phyloP scores from a whole-genome alignment of 2,797 vertebrate genomes.

The Gadopsis marmoratus region DNA sequence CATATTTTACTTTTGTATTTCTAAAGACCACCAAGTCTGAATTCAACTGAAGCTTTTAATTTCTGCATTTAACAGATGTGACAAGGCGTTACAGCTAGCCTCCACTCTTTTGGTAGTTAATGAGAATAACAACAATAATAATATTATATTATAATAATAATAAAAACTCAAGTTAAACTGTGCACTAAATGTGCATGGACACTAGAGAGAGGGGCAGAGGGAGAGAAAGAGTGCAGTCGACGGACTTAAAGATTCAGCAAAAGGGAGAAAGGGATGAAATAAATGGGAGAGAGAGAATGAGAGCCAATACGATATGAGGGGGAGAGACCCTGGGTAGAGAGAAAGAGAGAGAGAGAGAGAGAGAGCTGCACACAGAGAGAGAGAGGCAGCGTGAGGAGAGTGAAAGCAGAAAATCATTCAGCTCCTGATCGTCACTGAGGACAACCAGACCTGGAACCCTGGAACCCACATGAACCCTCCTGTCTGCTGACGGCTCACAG shows the following conservation, averaged over 20 bases:
- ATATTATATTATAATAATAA: no score
- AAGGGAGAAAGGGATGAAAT: constrained; percentile 7
- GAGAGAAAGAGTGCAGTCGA: neutral
- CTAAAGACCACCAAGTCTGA: no score
- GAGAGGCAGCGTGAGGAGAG: constrained; percentile 29
- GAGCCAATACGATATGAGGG: constrained; percentile 26
- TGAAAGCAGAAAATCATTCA: constrained; percentile 42
- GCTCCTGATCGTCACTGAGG: constrained; percentile 43
- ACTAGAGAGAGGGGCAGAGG: no score
- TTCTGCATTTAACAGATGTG: no score
- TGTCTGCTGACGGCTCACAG: neutral
- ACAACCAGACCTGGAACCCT: constrained; percentile 30
- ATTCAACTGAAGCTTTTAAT: no score
- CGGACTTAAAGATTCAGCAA: constrained; percentile 19
- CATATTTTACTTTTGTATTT: no score
- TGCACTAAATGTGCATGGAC: neutral
- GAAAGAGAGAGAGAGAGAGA: constrained; percentile 19
- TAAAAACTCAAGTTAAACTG: no score
- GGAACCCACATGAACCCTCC: neutral
- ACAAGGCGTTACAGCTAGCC: no score
- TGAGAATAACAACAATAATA: no score
- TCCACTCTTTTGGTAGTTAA: no score
- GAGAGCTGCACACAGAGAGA: constrained; percentile 19
- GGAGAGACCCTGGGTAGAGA: constrained; percentile 29
- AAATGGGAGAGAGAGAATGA: constrained; percentile 24